Conservation (phyloP, 2,888 invertebrate genomes). For the Hermaeophaga mercurialis region DNA sequence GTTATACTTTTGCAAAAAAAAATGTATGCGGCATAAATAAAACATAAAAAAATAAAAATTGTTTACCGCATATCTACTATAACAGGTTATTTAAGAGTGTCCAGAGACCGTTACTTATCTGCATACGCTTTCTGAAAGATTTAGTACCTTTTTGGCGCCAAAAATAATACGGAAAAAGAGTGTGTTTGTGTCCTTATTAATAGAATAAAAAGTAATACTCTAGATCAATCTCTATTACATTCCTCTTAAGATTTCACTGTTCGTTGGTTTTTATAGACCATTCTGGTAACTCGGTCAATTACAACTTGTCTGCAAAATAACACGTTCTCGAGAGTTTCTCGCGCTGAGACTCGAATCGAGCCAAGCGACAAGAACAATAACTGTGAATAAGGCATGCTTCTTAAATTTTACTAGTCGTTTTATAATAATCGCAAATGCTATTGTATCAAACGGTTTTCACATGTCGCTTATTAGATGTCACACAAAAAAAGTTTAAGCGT, state of each 20-base stretch:
- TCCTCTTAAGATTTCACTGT: slow-evolving; percentile 14
- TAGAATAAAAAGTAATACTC: too few relatives aligned
- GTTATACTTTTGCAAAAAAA: too few relatives aligned
- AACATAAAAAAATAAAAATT: too few relatives aligned
- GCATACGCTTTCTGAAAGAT: too few relatives aligned
- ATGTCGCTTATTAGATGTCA: not conserved
- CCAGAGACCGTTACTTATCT: too few relatives aligned
- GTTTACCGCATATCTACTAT: too few relatives aligned
- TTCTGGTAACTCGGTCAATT: slow-evolving; percentile 17
- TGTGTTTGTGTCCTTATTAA: too few relatives aligned
- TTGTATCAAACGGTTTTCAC: not conserved
- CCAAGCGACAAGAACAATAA: slow-evolving; percentile 19
- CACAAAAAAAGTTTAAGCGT: not conserved
- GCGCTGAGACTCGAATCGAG: slow-evolving; percentile 19
- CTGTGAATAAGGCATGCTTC: slow-evolving; percentile 1
- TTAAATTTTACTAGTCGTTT: not conserved
- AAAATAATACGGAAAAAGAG: too few relatives aligned
- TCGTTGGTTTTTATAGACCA: slow-evolving; percentile 1
- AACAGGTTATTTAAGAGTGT: too few relatives aligned
- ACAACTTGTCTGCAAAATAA: slow-evolving; percentile 18
- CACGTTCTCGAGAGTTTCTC: slow-evolving; percentile 14
- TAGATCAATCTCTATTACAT: not conserved
- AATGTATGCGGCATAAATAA: too few relatives aligned
- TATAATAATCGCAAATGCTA: not conserved
- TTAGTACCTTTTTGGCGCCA: too few relatives aligned